Evolutionary conservation across 2,797 vertebrate genomes (phyloP), one percentile per base, ranked within the genome.

Genomic region (Rhinogobio ventralis): DNA sequence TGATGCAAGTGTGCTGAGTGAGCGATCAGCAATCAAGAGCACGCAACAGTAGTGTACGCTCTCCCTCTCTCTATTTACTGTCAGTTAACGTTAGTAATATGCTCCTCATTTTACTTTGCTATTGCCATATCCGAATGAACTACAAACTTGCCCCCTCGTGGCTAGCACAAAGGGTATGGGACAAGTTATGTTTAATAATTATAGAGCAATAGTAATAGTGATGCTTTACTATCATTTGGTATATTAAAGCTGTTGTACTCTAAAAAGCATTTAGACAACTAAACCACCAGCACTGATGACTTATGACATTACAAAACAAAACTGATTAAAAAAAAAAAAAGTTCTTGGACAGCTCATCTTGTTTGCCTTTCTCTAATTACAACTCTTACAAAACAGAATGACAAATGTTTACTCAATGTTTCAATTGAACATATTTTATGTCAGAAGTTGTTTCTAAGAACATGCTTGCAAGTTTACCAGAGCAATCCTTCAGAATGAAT

Each of bases 341-440:
- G 60, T 11, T 23, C 11, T 78, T 57, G 39, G 39, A 15, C 25
- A 69, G 25, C 25, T 46, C 19, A 66, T 83, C 46, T 67, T 80
- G 51, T 86, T 81, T 81, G 39, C 19, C 15, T 78, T 84, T 51
- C 36, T 23, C 36, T 71, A 81, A 51, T 57, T 72, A 73, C 25
- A 53, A 25, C 51, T 78, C 8, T 42, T 67, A 28, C 46, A 30
- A 49, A 62, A 42, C 49, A 64, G 14, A 53, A 45, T 73, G 55
- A 81, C 66, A 42, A 77, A 57, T 83, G 72, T 83, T 84, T 80
- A 23, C 74, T 82, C 51, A 62, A 9, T 80, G 39, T 72, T 83
- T 73, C 28, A 67, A 57, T 80, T 1, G 6, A 76, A 42, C 17
- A 39, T 66, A 25, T 66, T 66, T 82, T 75, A 36, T 39, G 71